Conservation (phyloP, 2,113 vertebrate species). For the Nipponia nippon region DNA sequence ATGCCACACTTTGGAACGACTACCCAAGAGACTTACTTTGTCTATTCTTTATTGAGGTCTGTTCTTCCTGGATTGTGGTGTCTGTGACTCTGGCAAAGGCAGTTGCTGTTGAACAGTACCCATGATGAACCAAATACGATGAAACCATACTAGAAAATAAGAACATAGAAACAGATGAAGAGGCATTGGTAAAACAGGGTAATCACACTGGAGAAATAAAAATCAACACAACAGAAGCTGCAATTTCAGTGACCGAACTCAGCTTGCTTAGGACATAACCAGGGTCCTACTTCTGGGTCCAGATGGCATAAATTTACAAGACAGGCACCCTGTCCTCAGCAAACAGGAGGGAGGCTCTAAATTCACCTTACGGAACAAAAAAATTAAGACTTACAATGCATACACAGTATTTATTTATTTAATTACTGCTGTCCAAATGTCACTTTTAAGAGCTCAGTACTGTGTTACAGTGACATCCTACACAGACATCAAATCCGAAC, state of each 20-base stretch:
- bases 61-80: conserved; percentile 95
- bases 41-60: conserved; percentile 96
- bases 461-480: neutral
- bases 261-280: neutral
- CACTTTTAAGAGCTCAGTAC: neutral
- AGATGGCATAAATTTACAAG: neutral
- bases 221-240: neutral
- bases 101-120: conserved; percentile 96
- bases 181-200: neutral
- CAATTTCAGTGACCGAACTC: neutral
- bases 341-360: neutral
- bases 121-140: conserved; percentile 97
- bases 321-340: neutral
- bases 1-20: neutral
- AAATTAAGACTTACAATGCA: neutral
- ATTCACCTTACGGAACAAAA: neutral
- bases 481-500: neutral
- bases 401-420: neutral
- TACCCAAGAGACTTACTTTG: conserved; percentile 83
- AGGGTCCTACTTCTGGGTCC: neutral
- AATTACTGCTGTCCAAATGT: neutral
- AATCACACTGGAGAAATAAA: neutral
- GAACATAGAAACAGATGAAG: neutral
- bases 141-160: conserved; percentile 90
- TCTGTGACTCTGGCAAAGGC: conserved; percentile 95